Percentiles rank a stretch among this genome's conserved stretches.
phyloP scores from a whole-genome alignment of 2,888 invertebrate genomes.

The Scelioninae gen. 2 region DNA sequence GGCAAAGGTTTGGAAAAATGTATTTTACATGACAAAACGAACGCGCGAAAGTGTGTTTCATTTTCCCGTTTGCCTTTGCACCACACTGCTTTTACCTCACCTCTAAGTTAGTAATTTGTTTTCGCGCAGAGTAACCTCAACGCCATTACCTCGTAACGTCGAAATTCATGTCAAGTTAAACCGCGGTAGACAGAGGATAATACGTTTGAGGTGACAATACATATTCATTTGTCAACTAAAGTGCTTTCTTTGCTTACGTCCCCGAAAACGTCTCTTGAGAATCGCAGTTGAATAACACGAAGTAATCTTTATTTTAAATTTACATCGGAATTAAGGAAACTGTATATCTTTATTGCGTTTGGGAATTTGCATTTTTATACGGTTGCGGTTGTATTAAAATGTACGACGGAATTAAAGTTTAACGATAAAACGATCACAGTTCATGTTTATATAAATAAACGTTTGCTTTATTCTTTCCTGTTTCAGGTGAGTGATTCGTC shows the following conservation, averaged over 20 bases:
- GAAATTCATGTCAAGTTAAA: slow-evolving; percentile 54
- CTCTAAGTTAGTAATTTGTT: slow-evolving; percentile 54
- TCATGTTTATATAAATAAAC: slow-evolving; percentile 13
- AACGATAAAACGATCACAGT: background rate
- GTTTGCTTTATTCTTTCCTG: background rate
- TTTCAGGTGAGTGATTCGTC: no score
- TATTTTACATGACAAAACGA: slow-evolving; percentile 41
- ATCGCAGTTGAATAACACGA: slow-evolving; percentile 34
- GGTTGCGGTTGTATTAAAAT: background rate
- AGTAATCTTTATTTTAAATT: slow-evolving; percentile 45
- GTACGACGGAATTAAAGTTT: background rate
- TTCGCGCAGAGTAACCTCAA: slow-evolving; percentile 46
- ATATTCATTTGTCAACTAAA: slow-evolving; percentile 56
- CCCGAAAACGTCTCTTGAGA: slow-evolving; percentile 45
- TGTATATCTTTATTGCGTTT: slow-evolving; percentile 33
- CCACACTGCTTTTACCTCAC: slow-evolving; percentile 44
- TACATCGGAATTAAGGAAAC: slow-evolving; percentile 31
- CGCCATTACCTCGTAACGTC: slow-evolving; percentile 51
- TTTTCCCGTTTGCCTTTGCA: slow-evolving; percentile 51
- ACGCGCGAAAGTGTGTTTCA: slow-evolving; percentile 38
- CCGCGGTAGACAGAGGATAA: slow-evolving; percentile 48
- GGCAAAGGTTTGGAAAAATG: slow-evolving; percentile 22
- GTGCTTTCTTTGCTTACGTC: slow-evolving; percentile 47
- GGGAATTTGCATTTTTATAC: slow-evolving; percentile 26
- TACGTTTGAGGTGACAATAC: slow-evolving; percentile 54